Base-by-base conservation (phyloP, 2,113 vertebrate species). In the Aphelocoma coerulescens region DNA sequence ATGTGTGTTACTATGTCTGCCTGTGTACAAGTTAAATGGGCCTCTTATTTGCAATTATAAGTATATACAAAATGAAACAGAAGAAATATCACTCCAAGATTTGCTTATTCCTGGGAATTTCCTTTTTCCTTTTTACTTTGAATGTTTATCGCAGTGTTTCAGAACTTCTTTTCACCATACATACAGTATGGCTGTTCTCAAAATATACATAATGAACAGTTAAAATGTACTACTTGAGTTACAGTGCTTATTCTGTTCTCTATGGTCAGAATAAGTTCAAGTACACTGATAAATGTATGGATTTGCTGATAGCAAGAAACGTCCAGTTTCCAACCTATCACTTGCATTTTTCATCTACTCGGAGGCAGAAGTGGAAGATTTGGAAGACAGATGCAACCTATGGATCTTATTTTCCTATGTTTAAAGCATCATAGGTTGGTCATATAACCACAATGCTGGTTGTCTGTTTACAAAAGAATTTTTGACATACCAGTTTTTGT, bases 281-380 rank as follows among this genome's bases (percentile, higher is more conserved):
- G 19, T 48, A 80, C 3, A 30, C 69, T 27, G 23, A 91, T 49
- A 80, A 65, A 84, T 27, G 1, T 27, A 69, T 68, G 27, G 19
- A 24, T 65, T 72, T 73, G 26, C 33, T 80, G 16, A 8, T 59
- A 69, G 4, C 9, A 65, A 65, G 23, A 93, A 76, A 57, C 43
- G 7, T 54, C 48, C 39, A 1, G 3, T 76, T 84, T 69, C 41
- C 48, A 84, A 21, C 9, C 9, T 35, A 39, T 17, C 21, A 35
- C 15, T 80, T 73, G 13, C 8, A 80, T 35, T 89, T 94, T 80
- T 80, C 39, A 86, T 27, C 33, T 44, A 20, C 10, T 83, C 21
- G 48, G n/a, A 59, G n/a, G 44, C 0, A 0, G 22, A 55, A 7
- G 2, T 66, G 32, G 17, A 85, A 57, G 7, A 84, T 39, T 93